Conservation (phyloP, 2,888 invertebrate genomes). For the Hirtodrosophila cameraria region DNA sequence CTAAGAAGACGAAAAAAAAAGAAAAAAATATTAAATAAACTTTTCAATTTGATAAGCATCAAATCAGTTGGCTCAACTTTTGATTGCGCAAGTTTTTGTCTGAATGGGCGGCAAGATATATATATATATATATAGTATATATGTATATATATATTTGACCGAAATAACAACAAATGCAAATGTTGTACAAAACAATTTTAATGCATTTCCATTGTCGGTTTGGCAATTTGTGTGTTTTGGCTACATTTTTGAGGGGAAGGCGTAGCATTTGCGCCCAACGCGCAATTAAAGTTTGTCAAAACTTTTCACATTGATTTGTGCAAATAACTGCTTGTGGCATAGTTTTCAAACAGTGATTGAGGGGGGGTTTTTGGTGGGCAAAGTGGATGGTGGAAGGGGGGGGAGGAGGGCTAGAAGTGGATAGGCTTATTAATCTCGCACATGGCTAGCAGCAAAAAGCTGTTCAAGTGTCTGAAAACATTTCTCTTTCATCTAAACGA, state of each 20-base stretch:
- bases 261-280: slow-evolving; percentile 13
- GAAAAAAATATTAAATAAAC: slow-evolving; percentile 43
- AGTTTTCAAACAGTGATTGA: slow-evolving; percentile 31
- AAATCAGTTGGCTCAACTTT: slow-evolving; percentile 67
- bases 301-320: slow-evolving; percentile 67
- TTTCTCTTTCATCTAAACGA: slow-evolving; percentile 48
- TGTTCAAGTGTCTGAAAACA: slow-evolving; percentile 28
- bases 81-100: slow-evolving; percentile 70
- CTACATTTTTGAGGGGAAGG: too few species aligned
- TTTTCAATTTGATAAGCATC: slow-evolving; percentile 77
- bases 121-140: too few species aligned
- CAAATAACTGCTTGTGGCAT: slow-evolving; percentile 70
- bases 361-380: neutral
- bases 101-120: slow-evolving; percentile 35
- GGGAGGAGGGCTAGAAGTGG: neutral
- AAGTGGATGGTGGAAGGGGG: neutral
- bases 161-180: slow-evolving; percentile 47
- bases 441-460: slow-evolving; percentile 7
- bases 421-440: slow-evolving; percentile 41
- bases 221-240: slow-evolving; percentile 34
- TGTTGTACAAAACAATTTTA: slow-evolving; percentile 51
- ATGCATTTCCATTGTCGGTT: slow-evolving; percentile 69
- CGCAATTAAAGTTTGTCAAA: slow-evolving; percentile 73
- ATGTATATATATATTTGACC: slow-evolving; percentile 32
- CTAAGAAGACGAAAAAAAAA: slow-evolving; percentile 9